Percentiles rank a stretch among this genome's conserved stretches.
Evolutionary conservation across 2,113 vertebrate genomes (phyloP).

Genomic region (Anolis sagrei): DNA sequence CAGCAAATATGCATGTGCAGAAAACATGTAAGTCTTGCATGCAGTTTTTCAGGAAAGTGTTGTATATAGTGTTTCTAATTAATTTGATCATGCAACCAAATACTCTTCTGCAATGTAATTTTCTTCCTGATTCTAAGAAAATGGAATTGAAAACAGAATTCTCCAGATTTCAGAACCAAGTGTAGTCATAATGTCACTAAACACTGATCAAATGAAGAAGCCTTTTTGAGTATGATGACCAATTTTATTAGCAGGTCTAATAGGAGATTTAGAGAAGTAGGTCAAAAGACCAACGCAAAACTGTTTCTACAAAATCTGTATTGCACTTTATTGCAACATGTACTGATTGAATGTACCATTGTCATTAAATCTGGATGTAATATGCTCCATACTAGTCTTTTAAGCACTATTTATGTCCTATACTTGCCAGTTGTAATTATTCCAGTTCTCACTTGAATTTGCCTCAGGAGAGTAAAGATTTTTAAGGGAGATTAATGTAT

Average conservation of each 20-base stretch:
- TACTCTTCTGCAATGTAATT: slow-evolving; percentile 6
- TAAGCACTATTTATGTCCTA: background rate
- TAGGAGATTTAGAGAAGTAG: slow-evolving; percentile 27
- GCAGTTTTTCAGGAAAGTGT: background rate
- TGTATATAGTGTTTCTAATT: slow-evolving; percentile 17
- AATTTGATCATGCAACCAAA: slow-evolving; percentile 22
- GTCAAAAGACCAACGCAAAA: slow-evolving; percentile 21
- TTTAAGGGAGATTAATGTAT: slow-evolving; percentile 25
- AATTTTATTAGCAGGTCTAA: slow-evolving; percentile 16
- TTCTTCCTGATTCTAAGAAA: slow-evolving; percentile 20
- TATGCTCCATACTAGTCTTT: background rate
- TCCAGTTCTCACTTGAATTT: slow-evolving; percentile 4
- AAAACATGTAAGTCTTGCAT: background rate
- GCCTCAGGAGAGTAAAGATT: slow-evolving; percentile 14
- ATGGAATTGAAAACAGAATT: slow-evolving; percentile 34
- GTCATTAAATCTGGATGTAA: background rate
- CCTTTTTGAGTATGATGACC: slow-evolving; percentile 9
- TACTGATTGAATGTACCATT: background rate
- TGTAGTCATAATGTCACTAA: slow-evolving; percentile 11
- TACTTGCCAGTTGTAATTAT: background rate
- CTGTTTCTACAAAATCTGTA: background rate
- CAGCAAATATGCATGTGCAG: background rate
- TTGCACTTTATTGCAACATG: background rate
- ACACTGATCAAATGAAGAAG: slow-evolving; percentile 14
- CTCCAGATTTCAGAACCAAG: slow-evolving; percentile 13